Conservation (phyloP, 2,888 invertebrate species). For the Scotopteryx bipunctaria region DNA sequence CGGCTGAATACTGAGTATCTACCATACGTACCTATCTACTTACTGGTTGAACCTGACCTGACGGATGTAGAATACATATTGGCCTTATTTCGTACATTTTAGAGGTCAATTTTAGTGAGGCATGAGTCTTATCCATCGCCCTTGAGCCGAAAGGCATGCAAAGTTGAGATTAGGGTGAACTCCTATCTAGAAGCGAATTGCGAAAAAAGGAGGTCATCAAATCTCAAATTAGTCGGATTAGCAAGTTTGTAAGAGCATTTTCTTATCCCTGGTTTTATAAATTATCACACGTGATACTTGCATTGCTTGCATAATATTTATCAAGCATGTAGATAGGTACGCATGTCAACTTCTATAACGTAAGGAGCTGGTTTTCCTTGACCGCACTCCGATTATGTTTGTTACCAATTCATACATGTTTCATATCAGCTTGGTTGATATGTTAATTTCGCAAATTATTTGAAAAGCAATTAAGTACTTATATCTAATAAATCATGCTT, state of each 20-base stretch:
- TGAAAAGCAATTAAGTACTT: not conserved
- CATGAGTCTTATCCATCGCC: slow-evolving; percentile 32
- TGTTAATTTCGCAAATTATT: slow-evolving; percentile 12
- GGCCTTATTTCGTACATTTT: slow-evolving; percentile 35
- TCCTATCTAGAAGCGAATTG: slow-evolving; percentile 21
- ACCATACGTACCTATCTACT: not conserved
- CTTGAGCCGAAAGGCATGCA: slow-evolving; percentile 33
- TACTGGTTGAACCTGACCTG: slow-evolving; percentile 28
- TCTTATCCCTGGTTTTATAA: no score
- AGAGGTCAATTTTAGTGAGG: slow-evolving; percentile 34
- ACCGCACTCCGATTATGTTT: slow-evolving; percentile 61
- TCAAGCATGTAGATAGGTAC: slow-evolving; percentile 35
- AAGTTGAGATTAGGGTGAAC: slow-evolving; percentile 30
- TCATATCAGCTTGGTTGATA: slow-evolving; percentile 19
- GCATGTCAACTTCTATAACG: slow-evolving; percentile 45
- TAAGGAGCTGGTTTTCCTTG: slow-evolving; percentile 70
- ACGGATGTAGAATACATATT: slow-evolving; percentile 29
- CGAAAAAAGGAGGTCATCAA: slow-evolving; percentile 28
- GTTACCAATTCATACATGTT: slow-evolving; percentile 61
- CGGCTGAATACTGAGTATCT: slow-evolving; percentile 5
- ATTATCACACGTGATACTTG: slow-evolving; percentile 34
- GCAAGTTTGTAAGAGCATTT: not conserved
- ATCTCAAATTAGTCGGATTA: slow-evolving; percentile 13
- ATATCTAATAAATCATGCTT: slow-evolving; percentile 1
- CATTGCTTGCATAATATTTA: slow-evolving; percentile 40